A percentile compares a stretch with the other conserved stretches of the same genome.
phyloP scores from a whole-genome alignment of 2,113 vertebrate species.

The Eira barbara region DNA sequence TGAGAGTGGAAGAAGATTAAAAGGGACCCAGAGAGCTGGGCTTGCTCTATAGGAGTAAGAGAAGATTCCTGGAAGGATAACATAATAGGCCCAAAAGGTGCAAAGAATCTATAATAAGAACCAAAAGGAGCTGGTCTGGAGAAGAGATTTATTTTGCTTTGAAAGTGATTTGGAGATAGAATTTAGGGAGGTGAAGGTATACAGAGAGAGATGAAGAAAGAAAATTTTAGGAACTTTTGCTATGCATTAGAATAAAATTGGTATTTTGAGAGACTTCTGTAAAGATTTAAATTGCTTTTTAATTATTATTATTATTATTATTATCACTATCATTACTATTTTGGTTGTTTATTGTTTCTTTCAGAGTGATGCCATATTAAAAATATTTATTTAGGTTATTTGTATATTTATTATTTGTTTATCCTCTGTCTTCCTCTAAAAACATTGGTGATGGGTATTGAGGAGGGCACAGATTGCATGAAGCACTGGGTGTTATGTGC shows the following conservation, averaged over 20 bases:
- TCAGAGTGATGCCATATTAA: not conserved
- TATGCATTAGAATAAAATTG: not conserved
- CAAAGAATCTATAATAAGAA: not conserved
- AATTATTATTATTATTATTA: not conserved
- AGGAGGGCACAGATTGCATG: too few relatives aligned
- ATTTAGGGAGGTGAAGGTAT: not conserved
- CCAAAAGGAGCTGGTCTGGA: not conserved
- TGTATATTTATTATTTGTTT: not conserved
- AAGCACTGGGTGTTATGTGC: too few relatives aligned
- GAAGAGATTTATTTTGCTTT: constrained; percentile 10
- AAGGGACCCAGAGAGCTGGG: not conserved
- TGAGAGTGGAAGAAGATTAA: not conserved
- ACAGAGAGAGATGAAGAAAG: not conserved
- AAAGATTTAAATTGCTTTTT: constrained; percentile 4
- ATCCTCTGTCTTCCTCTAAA: not conserved
- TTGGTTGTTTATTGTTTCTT: not conserved
- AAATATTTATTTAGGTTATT: not conserved
- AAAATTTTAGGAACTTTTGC: not conserved
- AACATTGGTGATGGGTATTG: not conserved
- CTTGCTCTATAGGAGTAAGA: not conserved
- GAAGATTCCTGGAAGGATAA: not conserved
- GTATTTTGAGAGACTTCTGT: not conserved
- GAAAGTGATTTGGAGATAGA: not conserved
- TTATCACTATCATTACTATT: not conserved
- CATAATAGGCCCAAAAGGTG: not conserved